Base-by-base conservation (phyloP, 2,797 vertebrate species). In the Chelidonichthys spinosus region DNA sequence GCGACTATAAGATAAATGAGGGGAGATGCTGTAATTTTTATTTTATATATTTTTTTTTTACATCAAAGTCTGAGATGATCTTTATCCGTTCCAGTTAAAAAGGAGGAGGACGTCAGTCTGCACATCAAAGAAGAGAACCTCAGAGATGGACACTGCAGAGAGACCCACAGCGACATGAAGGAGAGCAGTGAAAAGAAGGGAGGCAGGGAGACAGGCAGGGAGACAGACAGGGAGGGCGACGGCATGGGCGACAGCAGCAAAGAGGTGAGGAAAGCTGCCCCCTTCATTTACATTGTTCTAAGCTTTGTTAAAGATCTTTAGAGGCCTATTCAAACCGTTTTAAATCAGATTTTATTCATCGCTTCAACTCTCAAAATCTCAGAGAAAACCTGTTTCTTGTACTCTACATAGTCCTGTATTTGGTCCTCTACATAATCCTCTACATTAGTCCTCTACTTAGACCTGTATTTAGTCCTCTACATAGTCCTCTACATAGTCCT, bases 91-190 rank as follows among this genome's bases (percentile, higher is more conserved):
- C 5, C 32, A 89, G 89, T 91, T 0, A 90, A 83, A 82, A 86
- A 82, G 69, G 90, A 90, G 44, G 91, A 90, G 35, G 88, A 90
- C 18, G 0, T 69, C 17, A 9, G 39, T 33, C 50, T 70, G 39
- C 10, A 40, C 65, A 86, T 93, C 83, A 93, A 93, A 78, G 86
- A 92, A 47, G 92, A 92, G 71, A 85, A 88, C 13, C 17, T 76
- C 63, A 77, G 63, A 36, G 87, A 90, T 1, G 88, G 78, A 60
- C 47, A 75, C 6, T 9, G 59, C 64, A 63, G 69, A 58, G 87
- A 85, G 46, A 81, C 14, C 5, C 81, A 25, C 35, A 54, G 54
- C 15, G 85, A 89, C 71, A 44, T 60, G 64, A 91, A 74, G 60
- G 91, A 91, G 53, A 78, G 33, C 69, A 15, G 64, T 5, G 85